phyloP scores from a whole-genome alignment of 2,888 invertebrate genomes.

The Neoitamus cyanurus region DNA sequence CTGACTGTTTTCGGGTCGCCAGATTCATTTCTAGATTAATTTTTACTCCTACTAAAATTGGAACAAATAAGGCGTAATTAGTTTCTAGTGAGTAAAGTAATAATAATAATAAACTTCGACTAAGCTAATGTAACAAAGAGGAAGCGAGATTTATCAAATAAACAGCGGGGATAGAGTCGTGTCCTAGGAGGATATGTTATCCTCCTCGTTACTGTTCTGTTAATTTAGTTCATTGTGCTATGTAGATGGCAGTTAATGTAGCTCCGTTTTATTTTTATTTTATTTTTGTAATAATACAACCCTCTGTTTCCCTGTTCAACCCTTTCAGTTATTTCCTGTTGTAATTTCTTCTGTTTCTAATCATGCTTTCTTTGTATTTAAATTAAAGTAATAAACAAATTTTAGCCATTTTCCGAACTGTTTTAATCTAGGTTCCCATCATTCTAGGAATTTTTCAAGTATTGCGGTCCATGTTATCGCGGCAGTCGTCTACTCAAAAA shows the following conservation, averaged over 20 bases:
- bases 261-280: constrained; percentile 31
- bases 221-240: constrained; percentile 42
- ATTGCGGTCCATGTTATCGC: too few relatives aligned
- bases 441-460: background rate
- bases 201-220: constrained; percentile 30
- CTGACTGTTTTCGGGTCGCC: background rate
- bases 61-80: constrained; percentile 45
- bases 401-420: constrained; percentile 37
- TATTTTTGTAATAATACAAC: constrained; percentile 24
- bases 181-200: constrained; percentile 44
- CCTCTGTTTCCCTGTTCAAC: constrained; percentile 17
- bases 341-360: constrained; percentile 32
- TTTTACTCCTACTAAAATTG: constrained; percentile 41
- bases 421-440: background rate
- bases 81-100: constrained; percentile 37
- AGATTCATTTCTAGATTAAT: constrained; percentile 44
- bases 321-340: constrained; percentile 12
- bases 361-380: constrained; percentile 43
- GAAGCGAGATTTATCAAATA: constrained; percentile 24
- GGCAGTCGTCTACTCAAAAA: too few relatives aligned
- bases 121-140: constrained; percentile 41
- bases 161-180: constrained; percentile 26
- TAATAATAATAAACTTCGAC: constrained; percentile 34
- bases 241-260: constrained; percentile 43
- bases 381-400: constrained; percentile 39